These are phyloP conservation scores for Aromia moschata DNA, from an alignment of 2,888 invertebrate genomes.

Conservation along the genomic window DNA sequence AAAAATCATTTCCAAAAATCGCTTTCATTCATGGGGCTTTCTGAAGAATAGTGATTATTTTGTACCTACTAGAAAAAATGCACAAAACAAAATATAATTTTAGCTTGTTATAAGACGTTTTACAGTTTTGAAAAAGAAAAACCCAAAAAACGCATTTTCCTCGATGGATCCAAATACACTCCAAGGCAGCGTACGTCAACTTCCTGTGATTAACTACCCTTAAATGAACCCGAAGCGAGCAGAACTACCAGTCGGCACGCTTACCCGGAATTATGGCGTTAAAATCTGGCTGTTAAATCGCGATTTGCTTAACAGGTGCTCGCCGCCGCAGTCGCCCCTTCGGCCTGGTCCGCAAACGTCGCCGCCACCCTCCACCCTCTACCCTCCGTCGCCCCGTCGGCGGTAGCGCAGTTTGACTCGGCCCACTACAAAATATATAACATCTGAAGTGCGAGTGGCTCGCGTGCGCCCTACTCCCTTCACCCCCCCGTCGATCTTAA, in stretches of 20 bases:
- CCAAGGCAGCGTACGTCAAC: neutral
- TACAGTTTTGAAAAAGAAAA: no score
- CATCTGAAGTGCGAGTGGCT: slow-evolving; percentile 55
- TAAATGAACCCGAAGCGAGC: slow-evolving; percentile 47
- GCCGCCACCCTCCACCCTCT: slow-evolving; percentile 47
- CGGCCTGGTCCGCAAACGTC: slow-evolving; percentile 51
- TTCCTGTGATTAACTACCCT: slow-evolving; percentile 35
- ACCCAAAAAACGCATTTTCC: no score
- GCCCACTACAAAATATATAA: slow-evolving; percentile 57
- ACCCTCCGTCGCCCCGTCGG: slow-evolving; percentile 42
- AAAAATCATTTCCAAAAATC: no score
- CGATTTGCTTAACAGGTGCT: slow-evolving; percentile 56
- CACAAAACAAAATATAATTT: no score
- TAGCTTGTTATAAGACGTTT: no score
- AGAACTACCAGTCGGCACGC: slow-evolving; percentile 43
- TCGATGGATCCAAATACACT: neutral
- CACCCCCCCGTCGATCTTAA: slow-evolving; percentile 41
- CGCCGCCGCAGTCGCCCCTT: slow-evolving; percentile 51
- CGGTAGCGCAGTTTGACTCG: slow-evolving; percentile 55
- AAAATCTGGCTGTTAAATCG: slow-evolving; percentile 57
- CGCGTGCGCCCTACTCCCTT: slow-evolving; percentile 46
- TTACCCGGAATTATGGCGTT: slow-evolving; percentile 53
- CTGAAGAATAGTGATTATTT: no score
- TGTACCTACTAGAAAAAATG: no score
- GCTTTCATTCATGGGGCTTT: no score